phyloP scores from a whole-genome alignment of 2,888 invertebrate species.

The Hypomecis punctinalis region DNA sequence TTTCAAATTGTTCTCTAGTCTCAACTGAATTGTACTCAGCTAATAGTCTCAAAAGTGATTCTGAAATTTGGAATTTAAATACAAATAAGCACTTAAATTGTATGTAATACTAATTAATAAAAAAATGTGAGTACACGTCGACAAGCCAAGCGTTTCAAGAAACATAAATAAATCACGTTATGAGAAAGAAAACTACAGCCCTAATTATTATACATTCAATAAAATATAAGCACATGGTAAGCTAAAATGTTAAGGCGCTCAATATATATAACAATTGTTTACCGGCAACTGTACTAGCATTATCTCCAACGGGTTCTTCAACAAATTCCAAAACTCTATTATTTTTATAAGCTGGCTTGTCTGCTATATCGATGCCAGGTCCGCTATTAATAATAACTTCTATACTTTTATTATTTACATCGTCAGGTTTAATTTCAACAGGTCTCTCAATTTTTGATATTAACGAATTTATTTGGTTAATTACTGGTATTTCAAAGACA shows the following conservation, averaged over 20 bases:
- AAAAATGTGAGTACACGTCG: not conserved
- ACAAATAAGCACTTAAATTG: not conserved
- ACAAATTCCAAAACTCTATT: not conserved
- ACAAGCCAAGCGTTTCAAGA: not conserved
- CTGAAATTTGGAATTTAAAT: constrained; percentile 12
- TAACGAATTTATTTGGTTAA: not conserved
- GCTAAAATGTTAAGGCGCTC: not conserved
- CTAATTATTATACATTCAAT: not conserved
- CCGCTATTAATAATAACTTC: not conserved
- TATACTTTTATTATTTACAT: not conserved
- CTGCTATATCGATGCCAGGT: not conserved
- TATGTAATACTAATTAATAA: not conserved
- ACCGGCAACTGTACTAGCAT: not conserved
- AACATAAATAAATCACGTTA: too few relatives aligned
- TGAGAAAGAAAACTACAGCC: not conserved
- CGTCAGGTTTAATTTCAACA: not conserved
- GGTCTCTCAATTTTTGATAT: not conserved
- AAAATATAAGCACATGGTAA: not conserved
- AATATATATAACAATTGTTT: not conserved
- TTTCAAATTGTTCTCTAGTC: not conserved
- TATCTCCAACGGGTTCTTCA: not conserved
- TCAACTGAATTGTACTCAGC: constrained; percentile 21
- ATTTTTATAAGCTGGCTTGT: not conserved
- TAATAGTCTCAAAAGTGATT: constrained; percentile 13
- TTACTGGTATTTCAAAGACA: not conserved